Evolutionary conservation across 2,113 vertebrate genomes (phyloP).

Genomic region (Cololabis saira): DNA sequence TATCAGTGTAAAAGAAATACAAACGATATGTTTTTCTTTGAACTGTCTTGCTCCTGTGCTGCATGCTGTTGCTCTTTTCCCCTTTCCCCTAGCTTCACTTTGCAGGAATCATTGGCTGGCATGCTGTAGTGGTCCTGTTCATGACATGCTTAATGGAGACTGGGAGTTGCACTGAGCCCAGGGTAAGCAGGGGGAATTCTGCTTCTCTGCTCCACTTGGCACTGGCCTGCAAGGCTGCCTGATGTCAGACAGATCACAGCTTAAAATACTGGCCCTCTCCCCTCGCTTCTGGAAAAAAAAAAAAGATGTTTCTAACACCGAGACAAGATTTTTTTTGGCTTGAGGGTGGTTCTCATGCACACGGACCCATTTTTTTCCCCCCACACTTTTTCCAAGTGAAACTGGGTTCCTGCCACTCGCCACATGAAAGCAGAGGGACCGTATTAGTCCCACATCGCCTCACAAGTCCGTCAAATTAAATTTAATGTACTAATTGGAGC

Average conservation of each 20-base stretch:
- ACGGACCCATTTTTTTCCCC: conserved; percentile 46
- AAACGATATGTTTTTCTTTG: conserved; percentile 15
- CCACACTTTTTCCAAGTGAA: conserved; percentile 40
- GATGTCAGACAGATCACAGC: conserved; percentile 76
- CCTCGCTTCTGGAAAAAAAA: conserved; percentile 67
- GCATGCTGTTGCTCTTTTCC: conserved; percentile 1
- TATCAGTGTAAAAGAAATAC: conserved; percentile 20
- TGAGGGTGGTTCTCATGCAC: conserved; percentile 40
- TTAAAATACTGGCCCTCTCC: conserved; percentile 65
- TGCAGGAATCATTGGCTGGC: conserved; percentile 57
- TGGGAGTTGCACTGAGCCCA: conserved; percentile 62
- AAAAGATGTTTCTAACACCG: conserved; percentile 47
- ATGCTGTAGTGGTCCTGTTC: conserved; percentile 52
- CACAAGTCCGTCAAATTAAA: conserved; percentile 38
- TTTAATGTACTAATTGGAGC: conserved; percentile 48
- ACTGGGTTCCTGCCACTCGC: conserved; percentile 49
- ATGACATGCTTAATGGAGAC: conserved; percentile 66
- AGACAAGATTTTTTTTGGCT: conserved; percentile 33
- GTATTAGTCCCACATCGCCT: conserved; percentile 58
- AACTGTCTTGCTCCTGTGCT: neutral
- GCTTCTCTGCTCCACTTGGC: conserved; percentile 74
- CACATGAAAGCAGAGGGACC: conserved; percentile 57
- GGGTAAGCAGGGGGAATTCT: conserved; percentile 70
- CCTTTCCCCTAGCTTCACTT: conserved; percentile 9
- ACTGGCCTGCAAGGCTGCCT: conserved; percentile 52